Percentiles rank a stretch among this genome's conserved stretches.
Evolutionary conservation across 2,113 vertebrate genomes (phyloP).

Genomic region (Gymnarchus niloticus): DNA sequence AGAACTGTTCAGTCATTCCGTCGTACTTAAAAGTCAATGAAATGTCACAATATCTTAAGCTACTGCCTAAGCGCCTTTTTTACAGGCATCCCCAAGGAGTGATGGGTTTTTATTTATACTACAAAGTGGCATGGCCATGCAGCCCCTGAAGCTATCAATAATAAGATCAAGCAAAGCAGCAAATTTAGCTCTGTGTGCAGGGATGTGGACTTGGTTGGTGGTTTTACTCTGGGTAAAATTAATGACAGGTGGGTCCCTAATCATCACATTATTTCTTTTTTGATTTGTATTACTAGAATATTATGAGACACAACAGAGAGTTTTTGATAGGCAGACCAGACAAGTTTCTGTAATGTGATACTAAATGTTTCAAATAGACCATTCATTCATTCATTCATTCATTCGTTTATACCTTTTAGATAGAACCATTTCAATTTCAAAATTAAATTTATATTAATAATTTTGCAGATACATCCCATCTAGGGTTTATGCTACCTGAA

Average conservation of each 20-base stretch:
- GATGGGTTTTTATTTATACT: constrained; percentile 9
- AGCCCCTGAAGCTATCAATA: not conserved
- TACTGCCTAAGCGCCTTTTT: constrained; percentile 19
- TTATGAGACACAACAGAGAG: not conserved
- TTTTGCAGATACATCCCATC: no score
- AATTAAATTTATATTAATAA: no score
- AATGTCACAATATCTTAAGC: constrained; percentile 20
- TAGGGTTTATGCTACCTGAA: no score
- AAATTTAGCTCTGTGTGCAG: not conserved
- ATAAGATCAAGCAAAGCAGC: not conserved
- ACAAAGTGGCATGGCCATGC: not conserved
- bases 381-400: not conserved
- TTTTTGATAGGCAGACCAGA: not conserved
- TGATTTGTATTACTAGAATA: not conserved
- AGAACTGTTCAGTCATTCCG: constrained; percentile 15
- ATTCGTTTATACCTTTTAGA: no score
- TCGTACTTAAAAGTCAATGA: constrained; percentile 20
- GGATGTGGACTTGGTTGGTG: not conserved
- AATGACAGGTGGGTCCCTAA: not conserved
- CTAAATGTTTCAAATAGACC: not conserved
- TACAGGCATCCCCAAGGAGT: constrained; percentile 7
- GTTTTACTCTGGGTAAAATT: not conserved
- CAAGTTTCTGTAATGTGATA: no score
- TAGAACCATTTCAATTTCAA: no score
- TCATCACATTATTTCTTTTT: not conserved